Evolutionary conservation across 2,113 vertebrate genomes (phyloP).

Genomic region (Phainopepla nitens): DNA sequence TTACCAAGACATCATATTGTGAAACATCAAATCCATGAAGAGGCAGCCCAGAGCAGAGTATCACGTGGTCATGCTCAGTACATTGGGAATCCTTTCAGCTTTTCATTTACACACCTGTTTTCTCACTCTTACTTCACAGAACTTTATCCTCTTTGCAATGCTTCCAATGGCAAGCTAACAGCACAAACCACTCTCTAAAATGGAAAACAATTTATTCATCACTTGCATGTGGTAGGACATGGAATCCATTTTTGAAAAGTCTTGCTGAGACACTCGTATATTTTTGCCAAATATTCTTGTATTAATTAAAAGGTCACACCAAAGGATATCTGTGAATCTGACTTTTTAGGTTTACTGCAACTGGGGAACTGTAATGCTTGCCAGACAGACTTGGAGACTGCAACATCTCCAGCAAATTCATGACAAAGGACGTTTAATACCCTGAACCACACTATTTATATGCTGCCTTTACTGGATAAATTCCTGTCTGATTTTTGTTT

Average conservation of each 20-base stretch:
- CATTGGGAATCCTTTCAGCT: background rate
- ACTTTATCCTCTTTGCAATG: background rate
- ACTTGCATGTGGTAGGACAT: background rate
- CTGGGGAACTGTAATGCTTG: background rate
- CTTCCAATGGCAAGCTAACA: background rate
- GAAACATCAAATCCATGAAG: conserved; percentile 23
- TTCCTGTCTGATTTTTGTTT: background rate
- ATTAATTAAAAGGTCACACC: background rate
- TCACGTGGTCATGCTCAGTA: background rate
- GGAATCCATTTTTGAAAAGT: background rate
- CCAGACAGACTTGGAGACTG: background rate
- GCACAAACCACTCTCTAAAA: background rate
- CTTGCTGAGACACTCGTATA: background rate
- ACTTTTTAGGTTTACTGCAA: background rate
- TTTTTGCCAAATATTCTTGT: background rate
- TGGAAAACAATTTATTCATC: background rate
- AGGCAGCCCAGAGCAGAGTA: background rate
- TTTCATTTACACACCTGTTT: background rate
- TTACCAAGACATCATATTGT: background rate
- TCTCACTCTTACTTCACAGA: background rate
- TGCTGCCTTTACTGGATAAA: background rate
- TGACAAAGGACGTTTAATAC: background rate
- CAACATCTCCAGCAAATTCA: background rate
- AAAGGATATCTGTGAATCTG: background rate
- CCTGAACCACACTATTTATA: background rate